These are phyloP conservation scores for Tylochromis polylepis DNA, from an alignment of 2,113 vertebrate species.

Conservation along the genomic window DNA sequence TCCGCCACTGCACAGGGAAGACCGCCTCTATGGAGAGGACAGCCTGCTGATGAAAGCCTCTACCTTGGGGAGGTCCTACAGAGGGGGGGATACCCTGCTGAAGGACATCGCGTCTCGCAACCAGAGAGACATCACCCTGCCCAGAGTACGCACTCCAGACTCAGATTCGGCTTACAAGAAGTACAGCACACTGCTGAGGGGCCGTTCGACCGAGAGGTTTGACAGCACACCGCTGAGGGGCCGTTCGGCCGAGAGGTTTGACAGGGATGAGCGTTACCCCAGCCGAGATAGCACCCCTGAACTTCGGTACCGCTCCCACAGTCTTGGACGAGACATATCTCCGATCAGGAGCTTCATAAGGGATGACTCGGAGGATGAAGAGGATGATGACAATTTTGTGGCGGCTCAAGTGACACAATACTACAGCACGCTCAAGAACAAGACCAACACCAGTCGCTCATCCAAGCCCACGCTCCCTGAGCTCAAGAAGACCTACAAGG, in stretches of 20 bases:
- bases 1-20: background rate
- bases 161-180: conserved; percentile 61
- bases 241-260: conserved; percentile 50
- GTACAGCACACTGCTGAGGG: conserved; percentile 50
- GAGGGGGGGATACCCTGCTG: conserved; percentile 45
- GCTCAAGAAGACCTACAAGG: conserved; percentile 86
- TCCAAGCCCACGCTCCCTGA: conserved; percentile 69
- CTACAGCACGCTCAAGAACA: conserved; percentile 70
- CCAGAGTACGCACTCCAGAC: conserved; percentile 65
- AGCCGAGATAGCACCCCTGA: conserved; percentile 42
- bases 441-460: conserved; percentile 59
- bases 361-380: conserved; percentile 61
- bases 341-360: conserved; percentile 39
- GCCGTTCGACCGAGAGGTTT: background rate
- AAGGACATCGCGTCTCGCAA: conserved; percentile 26
- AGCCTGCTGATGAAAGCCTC: conserved; percentile 55
- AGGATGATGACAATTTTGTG: conserved; percentile 67
- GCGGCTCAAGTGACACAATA: conserved; percentile 77
- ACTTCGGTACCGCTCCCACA: conserved; percentile 50
- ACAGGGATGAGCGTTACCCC: conserved; percentile 20
- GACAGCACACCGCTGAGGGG: conserved; percentile 68
- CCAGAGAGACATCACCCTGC: conserved; percentile 39
- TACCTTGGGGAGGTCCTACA: conserved; percentile 51
- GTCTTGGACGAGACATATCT: conserved; percentile 69
- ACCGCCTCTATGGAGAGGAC: conserved; percentile 32